Evolutionary conservation across 2,888 invertebrate species (phyloP).

Genomic region (Mythimna impura): DNA sequence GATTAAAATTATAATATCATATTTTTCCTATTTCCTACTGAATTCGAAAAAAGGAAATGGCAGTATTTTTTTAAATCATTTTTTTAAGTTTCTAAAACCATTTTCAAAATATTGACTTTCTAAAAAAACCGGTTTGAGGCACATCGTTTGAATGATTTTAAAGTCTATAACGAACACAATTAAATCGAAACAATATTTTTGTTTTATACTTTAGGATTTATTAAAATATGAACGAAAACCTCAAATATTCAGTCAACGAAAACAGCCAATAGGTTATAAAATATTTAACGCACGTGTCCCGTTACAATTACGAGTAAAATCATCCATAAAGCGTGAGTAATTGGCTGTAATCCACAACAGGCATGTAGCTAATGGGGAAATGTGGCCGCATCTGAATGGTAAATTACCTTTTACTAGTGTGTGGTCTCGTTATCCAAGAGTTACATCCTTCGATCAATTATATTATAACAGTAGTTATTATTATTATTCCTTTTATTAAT

Average conservation of each 20-base stretch:
- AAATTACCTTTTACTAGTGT: slow-evolving; percentile 24
- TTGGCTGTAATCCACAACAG: slow-evolving; percentile 55
- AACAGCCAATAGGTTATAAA: slow-evolving; percentile 20
- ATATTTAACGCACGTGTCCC: slow-evolving; percentile 39
- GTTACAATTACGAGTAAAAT: slow-evolving; percentile 36
- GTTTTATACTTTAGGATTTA: background rate
- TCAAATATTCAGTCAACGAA: background rate
- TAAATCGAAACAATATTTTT: too few species aligned
- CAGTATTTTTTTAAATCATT: too few species aligned
- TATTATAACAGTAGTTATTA: too few species aligned
- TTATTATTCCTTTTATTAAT: too few species aligned
- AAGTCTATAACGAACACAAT: background rate
- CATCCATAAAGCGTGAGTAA: slow-evolving; percentile 49
- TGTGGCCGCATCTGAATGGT: slow-evolving; percentile 44
- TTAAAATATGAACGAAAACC: slow-evolving; percentile 10
- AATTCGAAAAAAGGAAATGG: too few species aligned
- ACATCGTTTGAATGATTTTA: too few species aligned
- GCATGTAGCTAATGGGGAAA: slow-evolving; percentile 43
- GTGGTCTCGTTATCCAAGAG: background rate
- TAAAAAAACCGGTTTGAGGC: too few species aligned
- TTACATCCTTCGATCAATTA: background rate
- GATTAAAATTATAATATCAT: too few species aligned
- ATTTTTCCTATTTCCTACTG: too few species aligned
- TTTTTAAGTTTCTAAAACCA: too few species aligned
- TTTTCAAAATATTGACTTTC: too few species aligned